phyloP scores from a whole-genome alignment of 1,140 invertebrate genomes.

The Dendroctonus ponderosae region DNA sequence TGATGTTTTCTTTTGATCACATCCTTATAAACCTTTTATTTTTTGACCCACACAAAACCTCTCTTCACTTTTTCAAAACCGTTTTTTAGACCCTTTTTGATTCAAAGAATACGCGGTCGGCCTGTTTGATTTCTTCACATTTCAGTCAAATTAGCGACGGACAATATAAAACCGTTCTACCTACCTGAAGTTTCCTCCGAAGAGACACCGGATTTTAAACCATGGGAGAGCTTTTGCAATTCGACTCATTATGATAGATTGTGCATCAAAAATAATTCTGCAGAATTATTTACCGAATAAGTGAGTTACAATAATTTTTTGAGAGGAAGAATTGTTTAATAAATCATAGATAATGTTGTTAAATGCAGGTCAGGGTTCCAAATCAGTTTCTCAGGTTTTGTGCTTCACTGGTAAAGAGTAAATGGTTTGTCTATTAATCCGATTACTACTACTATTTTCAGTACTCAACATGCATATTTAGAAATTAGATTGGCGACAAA shows the following conservation, averaged over 20 bases:
- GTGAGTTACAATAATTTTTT: too few relatives aligned
- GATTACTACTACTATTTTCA: too few relatives aligned
- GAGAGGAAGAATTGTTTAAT: too few relatives aligned
- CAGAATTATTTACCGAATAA: too few relatives aligned
- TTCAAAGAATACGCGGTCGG: conserved; percentile 25
- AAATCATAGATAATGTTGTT: too few relatives aligned
- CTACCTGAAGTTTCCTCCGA: conserved; percentile 21
- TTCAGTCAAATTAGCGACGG: conserved; percentile 28
- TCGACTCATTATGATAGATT: not conserved
- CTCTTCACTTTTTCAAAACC: conserved; percentile 16
- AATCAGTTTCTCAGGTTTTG: too few relatives aligned
- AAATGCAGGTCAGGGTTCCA: too few relatives aligned
- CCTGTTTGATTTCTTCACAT: conserved; percentile 25
- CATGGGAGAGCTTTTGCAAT: conserved; percentile 4
- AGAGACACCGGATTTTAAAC: conserved; percentile 15
- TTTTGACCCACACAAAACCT: conserved; percentile 17
- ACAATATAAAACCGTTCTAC: conserved; percentile 16
- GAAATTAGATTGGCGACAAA: too few relatives aligned
- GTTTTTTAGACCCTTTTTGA: conserved; percentile 27
- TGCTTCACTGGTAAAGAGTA: too few relatives aligned
- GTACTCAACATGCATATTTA: too few relatives aligned
- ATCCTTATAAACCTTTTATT: conserved; percentile 10
- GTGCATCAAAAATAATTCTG: too few relatives aligned
- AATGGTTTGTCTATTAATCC: too few relatives aligned
- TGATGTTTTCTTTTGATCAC: conserved; percentile 1